phyloP scores from a whole-genome alignment of 2,113 vertebrate species.

The Sciurus niger region DNA sequence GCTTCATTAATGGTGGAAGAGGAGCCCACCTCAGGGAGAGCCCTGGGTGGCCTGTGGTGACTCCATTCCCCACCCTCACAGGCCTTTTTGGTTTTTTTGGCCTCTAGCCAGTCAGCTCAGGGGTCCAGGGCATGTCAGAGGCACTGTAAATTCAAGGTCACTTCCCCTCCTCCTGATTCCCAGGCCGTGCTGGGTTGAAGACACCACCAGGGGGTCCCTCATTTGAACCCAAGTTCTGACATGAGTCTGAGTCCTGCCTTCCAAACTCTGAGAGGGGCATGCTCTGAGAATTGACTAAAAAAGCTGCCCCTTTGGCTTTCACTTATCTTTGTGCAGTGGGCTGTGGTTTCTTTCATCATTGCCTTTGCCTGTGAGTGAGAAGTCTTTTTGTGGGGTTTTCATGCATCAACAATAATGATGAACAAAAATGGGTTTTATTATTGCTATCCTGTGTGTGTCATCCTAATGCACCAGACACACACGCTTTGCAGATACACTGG shows the following conservation, averaged over 20 bases:
- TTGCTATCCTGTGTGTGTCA: not conserved
- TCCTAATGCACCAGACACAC: not conserved
- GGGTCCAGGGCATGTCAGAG: not conserved
- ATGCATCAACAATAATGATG: not conserved
- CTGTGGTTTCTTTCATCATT: not conserved
- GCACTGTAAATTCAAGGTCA: not conserved
- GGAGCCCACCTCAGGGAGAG: not conserved
- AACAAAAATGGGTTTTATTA: not conserved
- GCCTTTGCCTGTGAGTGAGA: not conserved
- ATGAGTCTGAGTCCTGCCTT: not conserved
- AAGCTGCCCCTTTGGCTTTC: not conserved
- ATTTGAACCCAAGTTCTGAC: not conserved
- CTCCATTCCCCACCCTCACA: accelerated
- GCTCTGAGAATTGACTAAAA: not conserved
- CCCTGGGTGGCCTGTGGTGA: not conserved
- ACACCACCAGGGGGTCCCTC: accelerated
- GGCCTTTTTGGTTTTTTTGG: not conserved
- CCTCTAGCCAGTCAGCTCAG: not conserved
- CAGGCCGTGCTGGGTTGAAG: not conserved
- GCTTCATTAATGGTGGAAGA: not conserved
- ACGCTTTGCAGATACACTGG: not conserved
- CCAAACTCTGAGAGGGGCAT: too few species aligned
- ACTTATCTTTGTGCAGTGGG: not conserved
- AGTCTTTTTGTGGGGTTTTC: not conserved
- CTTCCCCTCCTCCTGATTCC: not conserved